phyloP scores from a whole-genome alignment of 2,113 vertebrate genomes.

The Siphamia tubifer region DNA sequence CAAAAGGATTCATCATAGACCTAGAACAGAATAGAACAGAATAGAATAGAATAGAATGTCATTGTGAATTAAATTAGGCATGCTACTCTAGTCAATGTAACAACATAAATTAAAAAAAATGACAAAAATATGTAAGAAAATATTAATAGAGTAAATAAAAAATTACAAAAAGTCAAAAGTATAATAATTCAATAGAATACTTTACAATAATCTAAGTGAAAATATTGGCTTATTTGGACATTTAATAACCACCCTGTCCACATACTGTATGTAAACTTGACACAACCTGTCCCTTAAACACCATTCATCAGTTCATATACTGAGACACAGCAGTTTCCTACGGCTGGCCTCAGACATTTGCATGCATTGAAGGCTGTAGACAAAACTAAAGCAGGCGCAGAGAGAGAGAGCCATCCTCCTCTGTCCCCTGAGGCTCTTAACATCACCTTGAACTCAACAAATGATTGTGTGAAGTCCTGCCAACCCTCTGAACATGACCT shows the following conservation, averaged over 20 bases:
- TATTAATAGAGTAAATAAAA: too few relatives aligned
- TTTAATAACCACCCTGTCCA: neutral
- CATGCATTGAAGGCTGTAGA: conserved; percentile 66
- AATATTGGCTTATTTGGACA: too few relatives aligned
- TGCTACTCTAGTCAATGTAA: too few relatives aligned
- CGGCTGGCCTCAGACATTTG: conserved; percentile 67
- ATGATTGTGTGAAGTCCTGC: conserved; percentile 70
- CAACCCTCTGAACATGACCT: conserved; percentile 79
- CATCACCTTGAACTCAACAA: conserved; percentile 67
- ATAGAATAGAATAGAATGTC: too few relatives aligned
- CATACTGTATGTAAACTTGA: conserved; percentile 7
- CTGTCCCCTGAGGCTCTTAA: conserved; percentile 39
- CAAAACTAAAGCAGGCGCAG: conserved; percentile 73
- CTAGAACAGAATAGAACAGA: too few relatives aligned
- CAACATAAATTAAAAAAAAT: too few relatives aligned
- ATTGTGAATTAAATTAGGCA: too few relatives aligned
- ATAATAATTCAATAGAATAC: too few relatives aligned
- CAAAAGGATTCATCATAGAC: too few relatives aligned
- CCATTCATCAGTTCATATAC: conserved; percentile 41
- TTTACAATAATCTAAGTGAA: too few relatives aligned
- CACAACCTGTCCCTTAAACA: conserved; percentile 41
- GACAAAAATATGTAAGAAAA: too few relatives aligned
- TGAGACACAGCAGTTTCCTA: conserved; percentile 21
- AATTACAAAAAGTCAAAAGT: too few relatives aligned
- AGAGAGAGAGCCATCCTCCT: conserved; percentile 46